Percentiles rank a stretch among this genome's conserved stretches.
Evolutionary conservation across 2,113 vertebrate genomes (phyloP).

Genomic region (Tauraco erythrolophus): DNA sequence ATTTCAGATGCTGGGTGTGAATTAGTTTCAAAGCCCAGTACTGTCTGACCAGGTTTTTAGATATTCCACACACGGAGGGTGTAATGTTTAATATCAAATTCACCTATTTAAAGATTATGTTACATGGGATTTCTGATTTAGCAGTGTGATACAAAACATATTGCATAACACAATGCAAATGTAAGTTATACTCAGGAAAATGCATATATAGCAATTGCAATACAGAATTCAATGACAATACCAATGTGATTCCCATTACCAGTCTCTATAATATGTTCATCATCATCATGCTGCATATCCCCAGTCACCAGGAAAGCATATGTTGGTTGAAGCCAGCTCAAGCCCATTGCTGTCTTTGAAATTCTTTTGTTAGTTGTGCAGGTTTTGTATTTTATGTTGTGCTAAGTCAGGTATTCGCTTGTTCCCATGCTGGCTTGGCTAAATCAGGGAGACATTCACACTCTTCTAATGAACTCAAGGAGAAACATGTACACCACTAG

Average conservation of each 20-base stretch:
- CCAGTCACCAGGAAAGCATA: background rate
- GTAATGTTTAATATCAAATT: background rate
- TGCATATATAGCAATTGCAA: background rate
- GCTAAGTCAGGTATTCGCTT: background rate
- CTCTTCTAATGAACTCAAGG: background rate
- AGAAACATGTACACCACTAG: background rate
- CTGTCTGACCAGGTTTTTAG: background rate
- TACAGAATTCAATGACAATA: background rate
- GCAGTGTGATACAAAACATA: background rate
- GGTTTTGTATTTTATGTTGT: background rate
- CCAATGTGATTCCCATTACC: background rate
- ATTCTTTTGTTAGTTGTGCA: background rate
- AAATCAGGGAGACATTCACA: background rate
- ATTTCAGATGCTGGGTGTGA: background rate
- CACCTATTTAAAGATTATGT: background rate
- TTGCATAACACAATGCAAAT: background rate
- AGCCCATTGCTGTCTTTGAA: background rate
- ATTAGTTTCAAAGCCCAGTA: background rate
- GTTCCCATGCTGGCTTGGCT: background rate
- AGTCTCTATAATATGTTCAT: background rate
- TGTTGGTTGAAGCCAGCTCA: accelerated
- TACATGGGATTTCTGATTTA: background rate
- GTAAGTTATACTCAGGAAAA: background rate
- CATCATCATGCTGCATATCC: too few species aligned
- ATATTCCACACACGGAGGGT: background rate